These are phyloP conservation scores for Chymomyza costata DNA, from an alignment of 1,140 invertebrate species.

Conservation along the genomic window DNA sequence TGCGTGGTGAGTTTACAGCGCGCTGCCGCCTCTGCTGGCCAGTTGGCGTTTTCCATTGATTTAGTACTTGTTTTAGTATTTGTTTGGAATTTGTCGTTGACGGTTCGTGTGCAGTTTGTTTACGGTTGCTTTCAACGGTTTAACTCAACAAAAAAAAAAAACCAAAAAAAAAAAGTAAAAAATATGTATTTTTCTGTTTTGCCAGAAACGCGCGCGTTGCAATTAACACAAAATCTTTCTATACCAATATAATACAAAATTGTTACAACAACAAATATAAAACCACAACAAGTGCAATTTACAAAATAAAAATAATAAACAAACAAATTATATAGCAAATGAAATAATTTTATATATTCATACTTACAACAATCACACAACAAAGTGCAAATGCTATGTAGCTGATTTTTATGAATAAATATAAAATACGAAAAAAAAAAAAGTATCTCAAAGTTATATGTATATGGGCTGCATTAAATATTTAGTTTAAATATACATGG, in stretches of 20 bases:
- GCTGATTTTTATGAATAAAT: constrained; percentile 39
- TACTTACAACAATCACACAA: constrained; percentile 15
- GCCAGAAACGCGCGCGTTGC: constrained; percentile 27
- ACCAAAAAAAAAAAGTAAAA: constrained; percentile 27
- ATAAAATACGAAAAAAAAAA: constrained; percentile 26
- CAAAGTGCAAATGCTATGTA: constrained; percentile 66
- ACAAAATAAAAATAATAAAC: constrained; percentile 12
- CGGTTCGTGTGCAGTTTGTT: constrained; percentile 58
- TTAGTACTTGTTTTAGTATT: constrained; percentile 73
- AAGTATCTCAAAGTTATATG: constrained; percentile 17
- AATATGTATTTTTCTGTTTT: constrained; percentile 26
- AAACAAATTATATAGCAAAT: not conserved
- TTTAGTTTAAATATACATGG: constrained; percentile 27
- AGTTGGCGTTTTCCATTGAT: constrained; percentile 40
- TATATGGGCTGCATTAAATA: too few relatives aligned
- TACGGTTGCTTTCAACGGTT: constrained; percentile 36
- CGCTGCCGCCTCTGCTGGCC: constrained; percentile 16
- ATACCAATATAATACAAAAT: constrained; percentile 27
- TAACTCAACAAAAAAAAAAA: constrained; percentile 20
- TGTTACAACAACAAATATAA: constrained; percentile 37
- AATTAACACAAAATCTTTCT: constrained; percentile 24
- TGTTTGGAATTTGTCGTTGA: constrained; percentile 70
- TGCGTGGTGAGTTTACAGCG: constrained; percentile 44
- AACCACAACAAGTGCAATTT: constrained; percentile 66
- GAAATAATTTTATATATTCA: not conserved